Conservation (phyloP, 2,888 invertebrate genomes). For the Acronicta psi region DNA sequence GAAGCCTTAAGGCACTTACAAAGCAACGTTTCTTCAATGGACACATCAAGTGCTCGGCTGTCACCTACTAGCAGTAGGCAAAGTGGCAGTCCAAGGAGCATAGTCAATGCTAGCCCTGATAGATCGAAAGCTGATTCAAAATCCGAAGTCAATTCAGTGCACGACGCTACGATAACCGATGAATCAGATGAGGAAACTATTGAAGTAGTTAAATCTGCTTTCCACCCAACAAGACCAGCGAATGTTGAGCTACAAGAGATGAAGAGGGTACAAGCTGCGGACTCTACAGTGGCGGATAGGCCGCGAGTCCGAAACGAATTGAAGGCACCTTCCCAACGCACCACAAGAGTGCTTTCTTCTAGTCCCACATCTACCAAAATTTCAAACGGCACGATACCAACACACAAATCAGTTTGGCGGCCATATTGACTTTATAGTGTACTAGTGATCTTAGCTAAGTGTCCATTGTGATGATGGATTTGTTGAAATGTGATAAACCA, state of each 20-base stretch:
- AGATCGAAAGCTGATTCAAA: constrained; percentile 88
- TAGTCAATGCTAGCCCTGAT: constrained; percentile 81
- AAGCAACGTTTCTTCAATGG: constrained; percentile 83
- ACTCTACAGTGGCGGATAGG: constrained; percentile 89
- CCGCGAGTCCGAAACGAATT: constrained; percentile 86
- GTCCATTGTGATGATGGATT: constrained; percentile 67
- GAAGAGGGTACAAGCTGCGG: constrained; percentile 88
- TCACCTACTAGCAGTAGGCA: constrained; percentile 89
- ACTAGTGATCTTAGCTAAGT: constrained; percentile 64
- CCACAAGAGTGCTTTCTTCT: constrained; percentile 78
- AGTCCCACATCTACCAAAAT: constrained; percentile 90
- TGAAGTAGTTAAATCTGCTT: constrained; percentile 93
- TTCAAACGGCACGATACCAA: constrained; percentile 85
- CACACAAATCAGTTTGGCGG: constrained; percentile 92
- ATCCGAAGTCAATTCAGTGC: constrained; percentile 90
- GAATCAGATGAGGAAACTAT: constrained; percentile 92
- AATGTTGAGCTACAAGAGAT: constrained; percentile 88
- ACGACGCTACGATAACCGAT: constrained; percentile 90
- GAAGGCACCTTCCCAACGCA: constrained; percentile 90
- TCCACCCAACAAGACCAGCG: constrained; percentile 91
- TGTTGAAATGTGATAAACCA: constrained; percentile 86
- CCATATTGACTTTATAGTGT: constrained; percentile 90
- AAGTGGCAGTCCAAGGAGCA: constrained; percentile 86
- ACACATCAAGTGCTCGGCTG: constrained; percentile 83
- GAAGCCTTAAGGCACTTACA: constrained; percentile 85